phyloP scores from a whole-genome alignment of 1,140 invertebrate genomes.

The Bradysia coprophila region DNA sequence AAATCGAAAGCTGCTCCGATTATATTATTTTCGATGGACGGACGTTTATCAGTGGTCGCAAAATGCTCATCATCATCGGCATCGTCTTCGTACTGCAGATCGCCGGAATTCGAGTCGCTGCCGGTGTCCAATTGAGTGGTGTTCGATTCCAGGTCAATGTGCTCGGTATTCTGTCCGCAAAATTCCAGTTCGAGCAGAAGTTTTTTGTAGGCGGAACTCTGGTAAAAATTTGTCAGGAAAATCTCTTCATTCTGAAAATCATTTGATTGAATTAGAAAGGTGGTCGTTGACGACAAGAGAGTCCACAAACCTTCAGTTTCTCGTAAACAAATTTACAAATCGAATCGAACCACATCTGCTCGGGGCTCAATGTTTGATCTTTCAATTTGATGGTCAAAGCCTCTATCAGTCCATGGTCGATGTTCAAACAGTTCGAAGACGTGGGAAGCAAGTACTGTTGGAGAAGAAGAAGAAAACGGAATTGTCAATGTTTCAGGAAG shows the following conservation, averaged over 20 bases:
- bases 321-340: slow-evolving; percentile 6
- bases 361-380: slow-evolving; percentile 1
- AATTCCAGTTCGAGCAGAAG: slow-evolving; percentile 3
- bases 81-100: slow-evolving; percentile 3
- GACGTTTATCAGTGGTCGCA: neutral
- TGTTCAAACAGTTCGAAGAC: neutral
- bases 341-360: slow-evolving; percentile 5
- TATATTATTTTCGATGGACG: neutral
- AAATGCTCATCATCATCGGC: neutral
- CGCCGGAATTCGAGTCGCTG: slow-evolving; percentile 5
- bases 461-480: neutral
- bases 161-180: neutral
- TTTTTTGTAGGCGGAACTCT: slow-evolving; percentile 4
- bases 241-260: slow-evolving; percentile 3
- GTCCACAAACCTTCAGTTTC: slow-evolving; percentile 4
- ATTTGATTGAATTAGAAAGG: neutral
- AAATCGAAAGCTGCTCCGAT: neutral
- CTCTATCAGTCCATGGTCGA: slow-evolving; percentile 4
- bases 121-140: neutral
- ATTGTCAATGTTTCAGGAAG: neutral
- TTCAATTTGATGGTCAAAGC: slow-evolving; percentile 3
- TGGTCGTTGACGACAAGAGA: too few relatives aligned
- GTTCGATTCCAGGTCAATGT: neutral
- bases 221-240: slow-evolving; percentile 5
- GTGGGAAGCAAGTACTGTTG: neutral